A percentile compares a stretch with the other conserved stretches of the same genome.
These are phyloP conservation scores for Rallus crepitans DNA, from an alignment of 2,797 vertebrate genomes.

Conservation along the genomic window DNA sequence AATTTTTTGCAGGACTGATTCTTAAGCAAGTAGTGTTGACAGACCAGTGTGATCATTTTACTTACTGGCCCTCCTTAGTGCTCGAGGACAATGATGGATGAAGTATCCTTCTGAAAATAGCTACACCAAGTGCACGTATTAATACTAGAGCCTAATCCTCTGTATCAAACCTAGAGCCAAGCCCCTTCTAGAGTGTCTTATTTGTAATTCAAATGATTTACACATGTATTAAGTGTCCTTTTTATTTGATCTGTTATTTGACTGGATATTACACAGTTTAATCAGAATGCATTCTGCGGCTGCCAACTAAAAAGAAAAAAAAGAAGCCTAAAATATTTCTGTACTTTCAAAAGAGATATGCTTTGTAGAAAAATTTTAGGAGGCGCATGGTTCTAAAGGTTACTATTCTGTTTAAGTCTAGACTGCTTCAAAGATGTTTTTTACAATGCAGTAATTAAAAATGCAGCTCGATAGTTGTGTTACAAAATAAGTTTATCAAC, in stretches of 20 bases:
- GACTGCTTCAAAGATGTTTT: background rate
- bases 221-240: slow-evolving; percentile 77
- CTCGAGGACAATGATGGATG: slow-evolving; percentile 78
- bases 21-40: slow-evolving; percentile 78
- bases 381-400: background rate
- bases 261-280: slow-evolving; percentile 65
- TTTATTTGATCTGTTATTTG: slow-evolving; percentile 76
- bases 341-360: background rate
- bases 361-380: background rate
- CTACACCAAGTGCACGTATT: slow-evolving; percentile 78
- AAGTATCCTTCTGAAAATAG: slow-evolving; percentile 81
- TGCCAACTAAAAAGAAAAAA: background rate
- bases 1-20: slow-evolving; percentile 6
- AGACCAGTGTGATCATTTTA: slow-evolving; percentile 75
- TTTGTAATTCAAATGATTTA: slow-evolving; percentile 82
- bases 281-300: slow-evolving; percentile 56
- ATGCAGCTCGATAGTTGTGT: background rate
- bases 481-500: background rate
- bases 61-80: slow-evolving; percentile 69
- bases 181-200: slow-evolving; percentile 73
- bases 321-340: background rate
- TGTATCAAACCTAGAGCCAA: slow-evolving; percentile 63
- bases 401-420: background rate
- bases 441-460: background rate
- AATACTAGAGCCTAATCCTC: slow-evolving; percentile 79